These are phyloP conservation scores for Ashinkailepas kermadecensis DNA, from an alignment of 2,888 invertebrate genomes.

Conservation along the genomic window DNA sequence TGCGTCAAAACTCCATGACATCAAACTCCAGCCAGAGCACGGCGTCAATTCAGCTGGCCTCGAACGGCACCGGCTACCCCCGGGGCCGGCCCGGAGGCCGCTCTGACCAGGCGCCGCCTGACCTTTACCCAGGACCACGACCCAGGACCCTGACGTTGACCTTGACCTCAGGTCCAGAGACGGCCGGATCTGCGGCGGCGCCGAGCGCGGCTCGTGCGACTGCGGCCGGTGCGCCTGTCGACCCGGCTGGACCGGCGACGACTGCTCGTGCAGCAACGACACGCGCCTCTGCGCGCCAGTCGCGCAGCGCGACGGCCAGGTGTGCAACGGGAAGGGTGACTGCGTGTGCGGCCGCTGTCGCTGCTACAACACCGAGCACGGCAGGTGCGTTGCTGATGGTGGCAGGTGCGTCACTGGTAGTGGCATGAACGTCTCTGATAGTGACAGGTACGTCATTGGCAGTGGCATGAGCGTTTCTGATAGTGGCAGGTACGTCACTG, in stretches of 20 bases:
- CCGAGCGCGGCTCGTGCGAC: conserved; percentile 21
- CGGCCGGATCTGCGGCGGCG: conserved; percentile 16
- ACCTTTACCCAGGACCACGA: background rate
- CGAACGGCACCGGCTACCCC: background rate
- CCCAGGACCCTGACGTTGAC: too few relatives aligned
- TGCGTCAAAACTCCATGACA: too few relatives aligned
- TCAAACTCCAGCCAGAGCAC: too few relatives aligned
- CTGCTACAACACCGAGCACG: conserved; percentile 19
- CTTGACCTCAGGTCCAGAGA: background rate
- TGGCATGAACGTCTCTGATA: too few relatives aligned
- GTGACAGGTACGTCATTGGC: too few relatives aligned
- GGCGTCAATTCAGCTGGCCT: background rate
- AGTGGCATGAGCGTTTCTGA: too few relatives aligned
- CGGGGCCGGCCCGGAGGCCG: too few relatives aligned
- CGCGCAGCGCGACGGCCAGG: background rate
- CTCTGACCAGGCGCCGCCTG: background rate
- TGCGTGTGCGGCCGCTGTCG: conserved; percentile 25
- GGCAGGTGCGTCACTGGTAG: too few relatives aligned
- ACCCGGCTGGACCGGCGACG: conserved; percentile 23
- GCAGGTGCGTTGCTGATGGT: background rate
- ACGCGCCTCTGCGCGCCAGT: background rate
- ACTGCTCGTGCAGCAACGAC: conserved; percentile 24
- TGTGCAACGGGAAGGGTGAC: conserved; percentile 26
- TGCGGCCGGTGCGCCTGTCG: conserved; percentile 25
- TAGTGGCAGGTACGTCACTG: too few relatives aligned